phyloP scores from a whole-genome alignment of 2,888 invertebrate genomes.

The Maniola hyperantus region DNA sequence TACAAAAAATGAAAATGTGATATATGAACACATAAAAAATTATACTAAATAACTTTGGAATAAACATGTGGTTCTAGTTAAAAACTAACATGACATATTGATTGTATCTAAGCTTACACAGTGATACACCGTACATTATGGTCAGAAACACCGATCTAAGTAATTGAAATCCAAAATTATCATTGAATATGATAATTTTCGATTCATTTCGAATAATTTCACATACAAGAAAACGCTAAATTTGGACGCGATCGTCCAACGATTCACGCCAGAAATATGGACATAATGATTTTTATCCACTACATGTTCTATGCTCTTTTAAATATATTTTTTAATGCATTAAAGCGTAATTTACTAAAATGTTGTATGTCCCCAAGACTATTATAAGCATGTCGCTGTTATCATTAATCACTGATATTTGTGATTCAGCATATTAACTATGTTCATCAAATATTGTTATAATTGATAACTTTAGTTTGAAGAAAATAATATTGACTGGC shows the following conservation, averaged over 20 bases:
- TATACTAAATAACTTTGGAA: slow-evolving; percentile 54
- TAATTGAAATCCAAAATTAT: slow-evolving; percentile 63
- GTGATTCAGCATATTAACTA: slow-evolving; percentile 21
- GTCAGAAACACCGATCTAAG: slow-evolving; percentile 75
- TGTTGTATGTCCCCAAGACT: background rate
- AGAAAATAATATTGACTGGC: too few species aligned
- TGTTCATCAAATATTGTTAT: background rate
- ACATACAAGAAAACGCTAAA: slow-evolving; percentile 62
- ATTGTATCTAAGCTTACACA: slow-evolving; percentile 77
- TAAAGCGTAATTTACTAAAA: background rate
- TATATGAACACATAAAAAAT: slow-evolving; percentile 57
- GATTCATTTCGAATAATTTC: slow-evolving; percentile 51
- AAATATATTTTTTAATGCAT: background rate
- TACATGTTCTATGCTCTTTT: background rate
- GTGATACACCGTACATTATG: slow-evolving; percentile 76
- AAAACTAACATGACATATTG: slow-evolving; percentile 76
- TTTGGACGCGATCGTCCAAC: slow-evolving; percentile 81
- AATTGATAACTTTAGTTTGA: too few species aligned
- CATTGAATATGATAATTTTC: slow-evolving; percentile 60
- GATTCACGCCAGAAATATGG: slow-evolving; percentile 44
- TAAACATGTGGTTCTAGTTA: slow-evolving; percentile 66
- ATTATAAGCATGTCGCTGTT: background rate
- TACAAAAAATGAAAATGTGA: slow-evolving; percentile 16
- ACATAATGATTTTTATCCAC: background rate
- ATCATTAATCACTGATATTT: background rate